These are phyloP conservation scores for Stictonetta naevosa DNA, from an alignment of 2,113 vertebrate genomes.

Conservation along the genomic window DNA sequence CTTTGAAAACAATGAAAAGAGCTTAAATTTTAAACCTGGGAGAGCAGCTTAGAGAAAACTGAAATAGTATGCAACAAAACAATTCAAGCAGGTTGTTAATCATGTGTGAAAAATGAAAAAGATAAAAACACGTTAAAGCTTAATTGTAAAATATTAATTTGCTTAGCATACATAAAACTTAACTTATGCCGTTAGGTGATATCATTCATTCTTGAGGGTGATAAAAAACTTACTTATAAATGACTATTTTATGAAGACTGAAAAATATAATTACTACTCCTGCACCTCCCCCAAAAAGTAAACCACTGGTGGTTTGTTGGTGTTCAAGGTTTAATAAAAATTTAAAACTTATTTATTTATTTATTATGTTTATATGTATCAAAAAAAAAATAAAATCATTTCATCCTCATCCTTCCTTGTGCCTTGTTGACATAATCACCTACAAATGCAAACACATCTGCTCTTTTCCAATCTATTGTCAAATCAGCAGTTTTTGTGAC, in stretches of 20 bases:
- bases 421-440: background rate
- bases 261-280: background rate
- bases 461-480: background rate
- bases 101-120: constrained; percentile 62
- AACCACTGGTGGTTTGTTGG: background rate
- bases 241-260: constrained; percentile 56
- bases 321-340: background rate
- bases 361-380: background rate
- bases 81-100: constrained; percentile 65
- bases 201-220: constrained; percentile 58
- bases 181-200: constrained; percentile 52
- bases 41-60: constrained; percentile 65
- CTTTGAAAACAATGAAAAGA: constrained; percentile 36
- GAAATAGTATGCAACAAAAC: constrained; percentile 64
- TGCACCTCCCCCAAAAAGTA: background rate
- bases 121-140: constrained; percentile 56
- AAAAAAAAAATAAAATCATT: background rate
- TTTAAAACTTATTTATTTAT: background rate
- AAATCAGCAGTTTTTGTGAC: background rate
- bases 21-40: constrained; percentile 46
- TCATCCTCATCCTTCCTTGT: background rate
- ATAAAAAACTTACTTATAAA: constrained; percentile 66
- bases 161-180: constrained; percentile 64
- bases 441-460: background rate
- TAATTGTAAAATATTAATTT: constrained; percentile 70